These are phyloP conservation scores for Salvelinus namaycush DNA, from an alignment of 2,113 vertebrate genomes.

Conservation along the genomic window DNA sequence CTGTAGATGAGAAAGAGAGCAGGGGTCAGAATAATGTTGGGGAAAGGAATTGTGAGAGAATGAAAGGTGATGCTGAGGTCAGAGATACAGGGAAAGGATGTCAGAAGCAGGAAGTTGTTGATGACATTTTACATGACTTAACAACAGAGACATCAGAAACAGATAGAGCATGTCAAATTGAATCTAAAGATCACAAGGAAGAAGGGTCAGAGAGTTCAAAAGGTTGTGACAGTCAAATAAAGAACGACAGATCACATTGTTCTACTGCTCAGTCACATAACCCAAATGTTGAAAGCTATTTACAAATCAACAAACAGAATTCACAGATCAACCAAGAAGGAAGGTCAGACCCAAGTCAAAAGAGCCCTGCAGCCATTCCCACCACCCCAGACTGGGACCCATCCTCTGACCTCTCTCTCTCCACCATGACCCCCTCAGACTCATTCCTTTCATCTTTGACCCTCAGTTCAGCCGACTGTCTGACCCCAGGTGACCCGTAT, in stretches of 20 bases:
- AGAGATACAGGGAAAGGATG: slow-evolving; percentile 7
- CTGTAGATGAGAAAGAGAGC: slow-evolving; percentile 22
- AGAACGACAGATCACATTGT: too few relatives aligned
- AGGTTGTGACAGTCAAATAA: slow-evolving; percentile 18
- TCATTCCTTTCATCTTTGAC: slow-evolving; percentile 76
- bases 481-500: slow-evolving; percentile 79
- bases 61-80: slow-evolving; percentile 33
- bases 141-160: slow-evolving; percentile 13
- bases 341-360: too few relatives aligned
- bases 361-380: slow-evolving; percentile 26
- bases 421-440: slow-evolving; percentile 75
- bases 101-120: slow-evolving; percentile 13
- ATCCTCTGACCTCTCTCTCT: slow-evolving; percentile 57
- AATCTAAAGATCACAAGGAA: slow-evolving; percentile 11
- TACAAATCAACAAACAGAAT: slow-evolving; percentile 1
- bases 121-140: not conserved
- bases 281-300: slow-evolving; percentile 14
- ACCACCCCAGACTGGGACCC: slow-evolving; percentile 66
- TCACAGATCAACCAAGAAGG: not conserved
- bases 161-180: slow-evolving; percentile 1
- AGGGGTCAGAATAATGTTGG: slow-evolving; percentile 13
- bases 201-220: slow-evolving; percentile 33
- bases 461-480: slow-evolving; percentile 74
- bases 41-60: slow-evolving; percentile 46
- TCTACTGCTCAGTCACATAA: not conserved